Base-by-base conservation (phyloP, 2,113 vertebrate species). In the Toxostoma redivivum region DNA sequence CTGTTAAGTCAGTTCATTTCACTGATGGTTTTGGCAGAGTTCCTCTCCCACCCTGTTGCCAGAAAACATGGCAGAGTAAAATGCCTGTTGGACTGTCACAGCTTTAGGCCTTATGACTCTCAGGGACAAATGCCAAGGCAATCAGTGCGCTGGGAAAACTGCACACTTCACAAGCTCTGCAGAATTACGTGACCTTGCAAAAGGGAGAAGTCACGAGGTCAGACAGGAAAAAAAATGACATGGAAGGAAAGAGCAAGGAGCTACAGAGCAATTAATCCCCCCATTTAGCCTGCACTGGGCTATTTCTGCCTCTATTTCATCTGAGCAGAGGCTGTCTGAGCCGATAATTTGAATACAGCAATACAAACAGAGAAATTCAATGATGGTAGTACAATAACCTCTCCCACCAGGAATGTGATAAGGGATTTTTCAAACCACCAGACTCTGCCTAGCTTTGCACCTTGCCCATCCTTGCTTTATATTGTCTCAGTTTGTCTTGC, bases 81-180 rank as follows among this genome's bases (percentile, higher is more conserved):
- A 78, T 66, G 90, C 77, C 47, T 93, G 51, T 91, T 91, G 90
- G 90, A 85, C 54, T 92, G 90, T 91, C 92, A 94, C 95, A 96
- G 90, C 90, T 97, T 95, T 95, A 93, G 81, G 74, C 93, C 91
- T 97, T 94, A 95, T 96, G 95, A 93, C 76, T 88, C 54, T 69
- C 62, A 96, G 90, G 92, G 88, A 92, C 1, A 24, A 93, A 73
- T 54, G 92, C 94, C 95, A 96, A 96, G 88, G 66, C 90, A 94
- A 54, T 96, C 94, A 90, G 62, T 35, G 1, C 38, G 58, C 70
- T 0, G 28, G 54, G 90, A 82, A 94, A 93, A n/a, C 50, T 93
- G 60, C 82, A 90, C 62, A 90, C 71, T 93, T 73, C 57, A 70
- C 61, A 86, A 90, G 35, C 16, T 94, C 85, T 54, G 45, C 7